phyloP scores from a whole-genome alignment of 2,113 vertebrate genomes.

The Dicaeum eximium region DNA sequence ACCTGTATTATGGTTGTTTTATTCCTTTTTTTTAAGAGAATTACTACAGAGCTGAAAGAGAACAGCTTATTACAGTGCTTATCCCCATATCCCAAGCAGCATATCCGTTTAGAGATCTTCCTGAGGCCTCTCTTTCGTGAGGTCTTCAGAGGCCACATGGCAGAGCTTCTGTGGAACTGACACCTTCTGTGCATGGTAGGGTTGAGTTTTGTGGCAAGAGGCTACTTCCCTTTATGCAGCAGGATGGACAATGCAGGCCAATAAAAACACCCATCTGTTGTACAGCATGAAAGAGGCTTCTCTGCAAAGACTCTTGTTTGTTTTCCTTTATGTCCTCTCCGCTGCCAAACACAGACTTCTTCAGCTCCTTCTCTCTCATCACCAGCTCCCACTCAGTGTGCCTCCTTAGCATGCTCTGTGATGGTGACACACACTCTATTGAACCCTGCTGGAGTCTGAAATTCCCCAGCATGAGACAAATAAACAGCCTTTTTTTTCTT shows the following conservation, averaged over 20 bases:
- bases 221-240: not conserved
- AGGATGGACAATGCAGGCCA: not conserved
- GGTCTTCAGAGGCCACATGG: not conserved
- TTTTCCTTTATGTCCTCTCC: slow-evolving; percentile 34
- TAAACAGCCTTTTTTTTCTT: not conserved
- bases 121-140: not conserved
- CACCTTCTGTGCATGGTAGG: not conserved
- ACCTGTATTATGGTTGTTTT: not conserved
- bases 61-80: not conserved
- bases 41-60: not conserved
- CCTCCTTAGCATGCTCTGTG: slow-evolving; percentile 7
- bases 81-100: not conserved
- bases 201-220: not conserved
- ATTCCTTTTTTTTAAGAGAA: not conserved
- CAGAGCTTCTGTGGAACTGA: not conserved
- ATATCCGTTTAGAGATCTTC: not conserved
- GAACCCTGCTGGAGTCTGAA: slow-evolving; percentile 39
- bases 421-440: slow-evolving; percentile 33
- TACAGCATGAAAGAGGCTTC: not conserved
- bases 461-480: slow-evolving; percentile 44
- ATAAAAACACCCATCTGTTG: not conserved
- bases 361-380: slow-evolving; percentile 3
- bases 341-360: not conserved
- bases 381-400: slow-evolving; percentile 32
- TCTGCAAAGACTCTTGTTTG: not conserved